Percentiles rank a stretch among this genome's conserved stretches.
Evolutionary conservation across 2,113 vertebrate species (phyloP).

Genomic region (Echinops telfairi): DNA sequence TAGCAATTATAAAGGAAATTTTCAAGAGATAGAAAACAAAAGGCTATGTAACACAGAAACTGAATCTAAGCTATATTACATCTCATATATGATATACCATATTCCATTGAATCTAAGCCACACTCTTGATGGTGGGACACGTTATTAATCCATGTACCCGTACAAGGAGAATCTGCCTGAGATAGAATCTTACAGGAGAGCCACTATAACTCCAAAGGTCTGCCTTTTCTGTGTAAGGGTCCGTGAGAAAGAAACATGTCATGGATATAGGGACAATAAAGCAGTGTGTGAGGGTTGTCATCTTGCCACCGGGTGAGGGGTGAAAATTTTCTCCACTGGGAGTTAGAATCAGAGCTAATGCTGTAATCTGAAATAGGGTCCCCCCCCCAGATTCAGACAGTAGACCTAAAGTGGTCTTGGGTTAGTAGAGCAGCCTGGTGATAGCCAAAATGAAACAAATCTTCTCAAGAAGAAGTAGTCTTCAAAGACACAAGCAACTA

Average conservation of each 20-base stretch:
- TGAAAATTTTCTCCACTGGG: neutral
- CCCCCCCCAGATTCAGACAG: neutral
- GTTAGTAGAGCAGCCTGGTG: neutral
- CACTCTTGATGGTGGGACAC: neutral
- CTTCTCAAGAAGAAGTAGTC: neutral
- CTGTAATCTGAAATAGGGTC: neutral
- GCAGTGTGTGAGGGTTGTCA: neutral
- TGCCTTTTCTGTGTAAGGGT: neutral
- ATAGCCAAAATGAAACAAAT: neutral
- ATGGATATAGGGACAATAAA: fast-evolving
- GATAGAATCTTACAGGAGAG: neutral
- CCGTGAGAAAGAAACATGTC: neutral
- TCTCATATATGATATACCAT: too few relatives aligned
- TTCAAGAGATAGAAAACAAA: neutral
- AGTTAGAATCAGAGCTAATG: neutral
- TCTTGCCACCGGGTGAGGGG: neutral
- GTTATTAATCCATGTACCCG: neutral
- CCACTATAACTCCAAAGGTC: neutral
- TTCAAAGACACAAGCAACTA: neutral
- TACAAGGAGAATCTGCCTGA: neutral
- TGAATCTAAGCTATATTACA: neutral
- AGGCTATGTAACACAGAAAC: neutral
- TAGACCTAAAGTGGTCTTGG: neutral
- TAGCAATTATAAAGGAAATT: neutral
- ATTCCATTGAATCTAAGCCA: neutral